A percentile compares a stretch with the other conserved stretches of the same genome.
phyloP scores from a whole-genome alignment of 2,797 vertebrate species.

The Sandelia bainsii region DNA sequence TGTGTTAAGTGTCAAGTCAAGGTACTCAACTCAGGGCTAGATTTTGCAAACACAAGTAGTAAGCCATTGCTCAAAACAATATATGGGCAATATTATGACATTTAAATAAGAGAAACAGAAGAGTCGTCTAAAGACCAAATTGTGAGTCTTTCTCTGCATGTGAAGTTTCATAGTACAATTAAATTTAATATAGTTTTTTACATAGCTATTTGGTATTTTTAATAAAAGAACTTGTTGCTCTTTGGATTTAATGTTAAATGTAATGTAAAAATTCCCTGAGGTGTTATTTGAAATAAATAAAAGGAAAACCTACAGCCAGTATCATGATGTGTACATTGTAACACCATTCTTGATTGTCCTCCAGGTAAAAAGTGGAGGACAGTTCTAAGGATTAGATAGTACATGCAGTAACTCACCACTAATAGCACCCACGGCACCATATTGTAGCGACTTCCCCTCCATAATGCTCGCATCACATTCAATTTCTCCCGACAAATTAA shows the following conservation, averaged over 20 bases:
- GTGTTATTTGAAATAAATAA: conserved; percentile 37
- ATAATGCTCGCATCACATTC: conserved; percentile 99
- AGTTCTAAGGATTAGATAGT: not conserved
- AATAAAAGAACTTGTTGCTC: conserved; percentile 23
- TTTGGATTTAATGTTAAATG: conserved; percentile 30
- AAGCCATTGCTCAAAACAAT: not conserved
- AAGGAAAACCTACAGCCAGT: conserved; percentile 18
- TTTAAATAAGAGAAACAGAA: not conserved
- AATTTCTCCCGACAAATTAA: conserved; percentile 96
- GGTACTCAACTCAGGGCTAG: not conserved
- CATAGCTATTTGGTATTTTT: too few relatives aligned
- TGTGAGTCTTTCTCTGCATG: not conserved
- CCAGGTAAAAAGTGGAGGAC: conserved; percentile 9
- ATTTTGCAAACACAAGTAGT: not conserved
- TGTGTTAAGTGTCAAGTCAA: not conserved
- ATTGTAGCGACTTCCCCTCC: conserved; percentile 98
- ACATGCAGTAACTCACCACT: conserved; percentile 88
- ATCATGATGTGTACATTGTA: not conserved
- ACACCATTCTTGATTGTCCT: conserved; percentile 11
- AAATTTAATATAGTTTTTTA: not conserved
- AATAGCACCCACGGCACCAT: conserved; percentile 95
- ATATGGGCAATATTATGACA: not conserved
- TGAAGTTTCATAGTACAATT: not conserved
- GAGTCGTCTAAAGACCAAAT: not conserved
- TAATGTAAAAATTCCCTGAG: conserved; percentile 18